These are phyloP conservation scores for Caenorhabditis zanzibari DNA, from an alignment of 2,888 invertebrate genomes.

Conservation along the genomic window DNA sequence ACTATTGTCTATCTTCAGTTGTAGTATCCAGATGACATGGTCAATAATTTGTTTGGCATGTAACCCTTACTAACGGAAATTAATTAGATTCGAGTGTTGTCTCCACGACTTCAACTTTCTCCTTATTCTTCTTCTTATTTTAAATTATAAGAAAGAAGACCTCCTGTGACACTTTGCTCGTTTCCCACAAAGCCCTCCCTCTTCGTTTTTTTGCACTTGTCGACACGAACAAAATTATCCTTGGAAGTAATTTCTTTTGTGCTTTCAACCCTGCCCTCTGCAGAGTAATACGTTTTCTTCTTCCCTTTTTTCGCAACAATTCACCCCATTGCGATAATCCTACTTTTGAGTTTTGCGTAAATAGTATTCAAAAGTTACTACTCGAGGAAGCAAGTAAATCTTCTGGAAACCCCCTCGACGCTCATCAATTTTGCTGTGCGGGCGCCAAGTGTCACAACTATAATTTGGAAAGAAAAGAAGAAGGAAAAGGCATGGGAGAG, in stretches of 20 bases:
- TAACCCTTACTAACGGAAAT: conserved; percentile 52
- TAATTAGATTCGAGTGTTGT: conserved; percentile 61
- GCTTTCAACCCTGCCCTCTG: conserved; percentile 4
- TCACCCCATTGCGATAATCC: conserved; percentile 39
- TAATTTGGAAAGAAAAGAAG: conserved; percentile 39
- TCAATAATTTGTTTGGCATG: conserved; percentile 57
- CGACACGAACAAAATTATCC: conserved; percentile 39
- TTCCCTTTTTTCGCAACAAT: conserved; percentile 32
- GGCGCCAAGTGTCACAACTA: conserved; percentile 55
- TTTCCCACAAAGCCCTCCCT: conserved; percentile 18
- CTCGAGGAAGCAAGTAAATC: conserved; percentile 45
- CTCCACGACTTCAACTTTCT: conserved; percentile 18
- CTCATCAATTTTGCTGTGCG: conserved; percentile 55
- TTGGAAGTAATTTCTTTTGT: conserved; percentile 50
- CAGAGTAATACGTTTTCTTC: not conserved
- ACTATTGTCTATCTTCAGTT: not conserved
- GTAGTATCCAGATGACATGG: conserved; percentile 14
- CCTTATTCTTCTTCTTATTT: not conserved
- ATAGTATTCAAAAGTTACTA: conserved; percentile 39
- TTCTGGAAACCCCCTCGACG: conserved; percentile 57
- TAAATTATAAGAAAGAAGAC: conserved; percentile 18
- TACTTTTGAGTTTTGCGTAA: conserved; percentile 36
- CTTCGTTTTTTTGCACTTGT: conserved; percentile 33
- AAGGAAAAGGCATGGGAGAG: not conserved
- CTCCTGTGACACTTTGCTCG: conserved; percentile 9